Base-by-base conservation (phyloP, 2,113 vertebrate species). In the Prionailurus viverrinus region DNA sequence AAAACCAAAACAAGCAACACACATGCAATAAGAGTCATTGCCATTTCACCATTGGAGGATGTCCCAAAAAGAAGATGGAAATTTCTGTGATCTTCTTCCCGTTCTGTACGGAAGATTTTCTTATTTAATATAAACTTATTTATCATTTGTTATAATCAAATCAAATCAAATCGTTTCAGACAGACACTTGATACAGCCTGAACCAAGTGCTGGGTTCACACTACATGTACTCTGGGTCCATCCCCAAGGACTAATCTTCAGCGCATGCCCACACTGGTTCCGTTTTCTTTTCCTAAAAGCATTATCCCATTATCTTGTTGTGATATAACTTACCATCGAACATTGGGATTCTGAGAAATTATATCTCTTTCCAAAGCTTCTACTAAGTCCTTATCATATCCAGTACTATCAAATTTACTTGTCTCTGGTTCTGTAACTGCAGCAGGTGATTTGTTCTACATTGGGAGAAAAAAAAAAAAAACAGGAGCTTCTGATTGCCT, bases 331-430 rank as follows among this genome's bases (percentile, higher is more conserved):
- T 97, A 99, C 99, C 99, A 99, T 98, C 99, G 99, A 78, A 99
- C 98, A 88, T 99, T 99, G 85, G 99, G 99, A 98, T 99, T 99
- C 98, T 99, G 99, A 95, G 99, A 99, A 98, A 99, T 99, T 12
- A 99, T 99, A 97, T 99, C 99, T 98, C 99, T 99, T 98, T 99
- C 99, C 98, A 99, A 98, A 94, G 99, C 98, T 97, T 99, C 99
- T 96, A 99, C 99, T 36, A 99, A 99, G 97, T 99, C 99, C 98
- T 99, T 99, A 98, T 99, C 99, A 89, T 99, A 99, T 93, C 99
- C 99, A 51, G 99, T 98, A 80, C 99, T 98, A 84, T 99, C 99
- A 99, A 99, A 99, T 98, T 98, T 99, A 98, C 99, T 99, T 95
- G 99, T 98, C 97, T 99, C 99, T 55, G 99, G 99, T 93, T 99